Base-by-base conservation (phyloP, 2,113 vertebrate genomes). In the Campylorhamphus procurvoides region DNA sequence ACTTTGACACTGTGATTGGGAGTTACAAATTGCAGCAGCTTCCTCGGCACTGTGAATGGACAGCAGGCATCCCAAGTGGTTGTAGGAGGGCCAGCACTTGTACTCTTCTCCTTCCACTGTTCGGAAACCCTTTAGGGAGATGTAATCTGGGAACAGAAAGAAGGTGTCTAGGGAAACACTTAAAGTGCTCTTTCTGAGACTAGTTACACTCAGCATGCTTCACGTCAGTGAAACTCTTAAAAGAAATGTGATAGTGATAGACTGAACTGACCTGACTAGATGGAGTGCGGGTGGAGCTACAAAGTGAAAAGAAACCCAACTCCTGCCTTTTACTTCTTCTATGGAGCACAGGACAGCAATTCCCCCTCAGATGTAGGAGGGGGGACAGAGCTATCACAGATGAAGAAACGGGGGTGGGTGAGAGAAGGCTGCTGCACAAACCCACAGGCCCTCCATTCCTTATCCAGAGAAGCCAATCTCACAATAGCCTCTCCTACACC, bases 31-130 rank as follows among this genome's bases (percentile, higher is more conserved):
- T 76, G 95, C 42, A 0, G 98, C 98, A 0, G 98, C 99, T 95
- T 99, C 99, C 74, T 93, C 97, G 3, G 97, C 94, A 1, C 97
- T 96, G 95, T 99, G 98, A 35, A 99, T 94, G 0, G 99, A 99
- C 42, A 99, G 97, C 92, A 99, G 89, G 62, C 99, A 99, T 67
- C 98, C 98, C 96, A 98, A 97, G 94, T 98, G 98, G 96, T 98
- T 98, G 97, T 99, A 99, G 39, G 99, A 99, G 4, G 98, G 98
- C 99, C 99, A 99, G 95, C 99, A 99, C 89, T 97, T 98, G 95
- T 99, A 99, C 85, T 98, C 98, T 29, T 96, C 95, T 24, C 97
- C 97, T 87, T 97, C 98, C 27, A 79, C 97, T 1, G 94, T 95
- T n/a, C 95, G 96, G 97, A 98, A 98, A 12, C 98, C 98, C 86